These are phyloP conservation scores for Xiphorhynchus erythropygius DNA, from an alignment of 2,797 vertebrate genomes.

Conservation along the genomic window DNA sequence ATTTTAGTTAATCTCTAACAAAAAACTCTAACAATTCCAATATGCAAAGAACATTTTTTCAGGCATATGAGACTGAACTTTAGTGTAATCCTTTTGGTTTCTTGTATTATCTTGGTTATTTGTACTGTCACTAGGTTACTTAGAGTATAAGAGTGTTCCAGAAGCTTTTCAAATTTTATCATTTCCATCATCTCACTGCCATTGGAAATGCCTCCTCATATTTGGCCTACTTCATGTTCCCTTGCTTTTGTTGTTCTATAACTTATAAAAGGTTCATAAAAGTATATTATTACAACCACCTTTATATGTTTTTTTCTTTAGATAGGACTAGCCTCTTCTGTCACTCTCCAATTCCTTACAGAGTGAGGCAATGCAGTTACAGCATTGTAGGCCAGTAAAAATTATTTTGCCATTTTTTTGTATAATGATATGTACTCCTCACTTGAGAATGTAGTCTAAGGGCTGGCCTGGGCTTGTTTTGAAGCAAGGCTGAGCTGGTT, in stretches of 20 bases:
- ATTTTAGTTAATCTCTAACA: background rate
- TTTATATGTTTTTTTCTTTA: background rate
- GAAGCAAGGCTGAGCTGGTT: background rate
- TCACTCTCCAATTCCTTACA: background rate
- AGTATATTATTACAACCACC: no score
- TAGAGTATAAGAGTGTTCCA: background rate
- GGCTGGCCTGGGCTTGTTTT: background rate
- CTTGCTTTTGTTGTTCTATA: background rate
- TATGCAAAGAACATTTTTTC: background rate
- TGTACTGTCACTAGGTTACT: background rate
- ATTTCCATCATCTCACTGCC: background rate
- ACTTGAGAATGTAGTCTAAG: background rate
- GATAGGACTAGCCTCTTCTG: background rate
- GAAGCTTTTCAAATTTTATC: background rate
- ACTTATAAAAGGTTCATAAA: background rate
- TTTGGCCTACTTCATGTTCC: background rate
- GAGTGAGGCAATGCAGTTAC: background rate
- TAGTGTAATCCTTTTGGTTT: background rate
- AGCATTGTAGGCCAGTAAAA: background rate
- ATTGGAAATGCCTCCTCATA: background rate
- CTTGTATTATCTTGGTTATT: background rate
- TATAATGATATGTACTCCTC: background rate
- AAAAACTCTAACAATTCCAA: background rate
- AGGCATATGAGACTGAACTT: background rate
- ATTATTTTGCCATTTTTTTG: rapidly evolving